phyloP scores from a whole-genome alignment of 2,888 invertebrate species.

The Taphrorychus bicolor region DNA sequence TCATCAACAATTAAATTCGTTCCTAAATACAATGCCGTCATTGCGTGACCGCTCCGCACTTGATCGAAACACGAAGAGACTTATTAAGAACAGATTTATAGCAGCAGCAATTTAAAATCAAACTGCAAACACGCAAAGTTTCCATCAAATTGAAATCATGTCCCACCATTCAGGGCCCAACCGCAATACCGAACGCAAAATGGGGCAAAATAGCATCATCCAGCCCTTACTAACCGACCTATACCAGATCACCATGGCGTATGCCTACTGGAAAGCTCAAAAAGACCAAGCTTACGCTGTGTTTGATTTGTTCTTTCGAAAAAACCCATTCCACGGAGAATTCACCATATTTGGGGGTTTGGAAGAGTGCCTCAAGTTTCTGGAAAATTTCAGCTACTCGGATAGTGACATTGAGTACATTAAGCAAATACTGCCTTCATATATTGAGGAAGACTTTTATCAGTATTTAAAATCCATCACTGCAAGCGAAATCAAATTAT shows the following conservation, averaged over 20 bases:
- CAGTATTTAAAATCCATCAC: constrained; percentile 82
- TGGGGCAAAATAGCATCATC: constrained; percentile 79
- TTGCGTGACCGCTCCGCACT: constrained; percentile 14
- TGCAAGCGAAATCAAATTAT: constrained; percentile 82
- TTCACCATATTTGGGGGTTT: constrained; percentile 98
- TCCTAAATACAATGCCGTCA: constrained; percentile 5
- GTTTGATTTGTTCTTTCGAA: constrained; percentile 96
- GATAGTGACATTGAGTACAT: constrained; percentile 94
- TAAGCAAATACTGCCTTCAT: constrained; percentile 79
- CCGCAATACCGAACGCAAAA: constrained; percentile 22
- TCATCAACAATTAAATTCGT: neutral
- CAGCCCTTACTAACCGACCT: constrained; percentile 93
- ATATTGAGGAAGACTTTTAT: constrained; percentile 90
- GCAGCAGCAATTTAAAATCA: constrained; percentile 6
- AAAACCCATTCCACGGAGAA: constrained; percentile 96
- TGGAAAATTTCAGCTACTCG: constrained; percentile 91
- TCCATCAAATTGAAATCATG: neutral
- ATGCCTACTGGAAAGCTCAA: constrained; percentile 98
- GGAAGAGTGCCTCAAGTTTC: constrained; percentile 92
- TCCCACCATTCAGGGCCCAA: neutral
- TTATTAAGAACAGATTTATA: no score
- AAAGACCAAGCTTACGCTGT: constrained; percentile 89
- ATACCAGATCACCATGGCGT: constrained; percentile 99
- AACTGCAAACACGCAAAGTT: constrained; percentile 10
- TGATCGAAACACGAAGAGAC: neutral